A percentile compares a stretch with the other conserved stretches of the same genome.
These are phyloP conservation scores for Meloidogyne floridensis DNA, from an alignment of 1,140 invertebrate genomes.

Conservation along the genomic window DNA sequence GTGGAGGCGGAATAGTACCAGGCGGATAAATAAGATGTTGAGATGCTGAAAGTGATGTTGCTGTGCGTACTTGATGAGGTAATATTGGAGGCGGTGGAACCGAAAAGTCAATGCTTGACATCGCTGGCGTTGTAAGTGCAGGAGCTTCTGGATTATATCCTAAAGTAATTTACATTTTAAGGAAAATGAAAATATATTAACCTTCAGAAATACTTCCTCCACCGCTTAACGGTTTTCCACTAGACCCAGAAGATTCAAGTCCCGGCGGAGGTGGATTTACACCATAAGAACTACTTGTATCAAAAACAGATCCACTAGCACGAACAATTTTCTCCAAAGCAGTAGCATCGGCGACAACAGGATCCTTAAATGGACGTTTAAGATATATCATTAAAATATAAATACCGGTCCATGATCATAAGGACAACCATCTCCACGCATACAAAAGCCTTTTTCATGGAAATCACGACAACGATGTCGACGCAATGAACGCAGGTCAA, in stretches of 20 bases:
- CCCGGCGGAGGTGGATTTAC: constrained; percentile 50
- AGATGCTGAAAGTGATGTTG: neutral
- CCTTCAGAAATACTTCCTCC: constrained; percentile 18
- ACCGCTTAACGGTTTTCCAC: constrained; percentile 1
- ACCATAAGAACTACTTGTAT: constrained; percentile 10
- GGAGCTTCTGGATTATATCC: constrained; percentile 41
- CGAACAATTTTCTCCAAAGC: constrained; percentile 45
- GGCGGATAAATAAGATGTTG: constrained; percentile 20
- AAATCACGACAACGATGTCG: constrained; percentile 44
- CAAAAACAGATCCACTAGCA: constrained; percentile 16
- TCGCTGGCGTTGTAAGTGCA: constrained; percentile 29
- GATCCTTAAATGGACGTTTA: constrained; percentile 72
- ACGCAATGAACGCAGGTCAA: constrained; percentile 22
- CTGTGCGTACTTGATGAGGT: constrained; percentile 19
- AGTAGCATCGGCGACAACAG: constrained; percentile 81
- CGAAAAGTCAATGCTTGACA: constrained; percentile 39
- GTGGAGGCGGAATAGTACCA: neutral
- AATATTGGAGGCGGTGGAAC: constrained; percentile 39
- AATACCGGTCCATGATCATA: constrained; percentile 82
- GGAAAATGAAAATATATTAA: neutral
- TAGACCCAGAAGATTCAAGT: constrained; percentile 24
- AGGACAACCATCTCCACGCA: constrained; percentile 88
- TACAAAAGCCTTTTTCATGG: constrained; percentile 84
- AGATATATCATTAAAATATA: neutral
- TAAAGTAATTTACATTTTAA: neutral